Percentiles rank a stretch among this genome's conserved stretches.
Evolutionary conservation across 2,113 vertebrate genomes (phyloP).

Genomic region (Bujurquina vittata): DNA sequence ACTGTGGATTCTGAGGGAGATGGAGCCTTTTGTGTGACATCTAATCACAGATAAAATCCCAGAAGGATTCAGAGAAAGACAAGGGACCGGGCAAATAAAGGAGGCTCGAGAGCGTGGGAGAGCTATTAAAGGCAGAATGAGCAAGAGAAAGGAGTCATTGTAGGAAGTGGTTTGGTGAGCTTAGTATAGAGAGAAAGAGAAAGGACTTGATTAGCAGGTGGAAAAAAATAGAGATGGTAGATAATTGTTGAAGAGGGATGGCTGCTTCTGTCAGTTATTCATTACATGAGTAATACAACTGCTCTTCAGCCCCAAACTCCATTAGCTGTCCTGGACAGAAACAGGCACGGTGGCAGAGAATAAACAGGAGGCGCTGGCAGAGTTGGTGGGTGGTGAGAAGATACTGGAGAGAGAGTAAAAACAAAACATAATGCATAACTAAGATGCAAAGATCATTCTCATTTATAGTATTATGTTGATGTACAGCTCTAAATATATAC

Average conservation of each 20-base stretch:
- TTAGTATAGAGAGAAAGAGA: conserved; percentile 2
- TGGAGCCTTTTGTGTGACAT: conserved; percentile 6
- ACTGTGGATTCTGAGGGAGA: not conserved
- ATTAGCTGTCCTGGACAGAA: conserved; percentile 16
- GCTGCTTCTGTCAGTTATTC: conserved; percentile 43
- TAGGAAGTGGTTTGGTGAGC: conserved; percentile 13
- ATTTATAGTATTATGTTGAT: not conserved
- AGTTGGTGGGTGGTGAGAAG: not conserved
- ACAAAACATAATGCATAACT: not conserved
- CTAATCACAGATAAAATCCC: conserved; percentile 24
- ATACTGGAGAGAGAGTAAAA: not conserved
- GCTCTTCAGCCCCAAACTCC: conserved; percentile 18
- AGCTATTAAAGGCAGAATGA: not conserved
- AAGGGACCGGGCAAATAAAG: conserved; percentile 2
- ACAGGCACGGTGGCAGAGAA: not conserved
- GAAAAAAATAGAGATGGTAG: conserved; percentile 35
- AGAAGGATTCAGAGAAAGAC: conserved; percentile 12
- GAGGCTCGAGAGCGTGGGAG: not conserved
- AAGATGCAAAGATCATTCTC: not conserved
- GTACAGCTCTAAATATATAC: not conserved
- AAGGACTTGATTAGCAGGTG: conserved; percentile 26
- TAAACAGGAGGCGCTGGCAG: conserved; percentile 12
- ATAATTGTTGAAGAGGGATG: conserved; percentile 30
- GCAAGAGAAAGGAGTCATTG: not conserved
- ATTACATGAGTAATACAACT: conserved; percentile 23